Evolutionary conservation across 1,140 invertebrate species (phyloP), one percentile per base, ranked within the genome.

Genomic region (Stenopsyche tienmushanensis): DNA sequence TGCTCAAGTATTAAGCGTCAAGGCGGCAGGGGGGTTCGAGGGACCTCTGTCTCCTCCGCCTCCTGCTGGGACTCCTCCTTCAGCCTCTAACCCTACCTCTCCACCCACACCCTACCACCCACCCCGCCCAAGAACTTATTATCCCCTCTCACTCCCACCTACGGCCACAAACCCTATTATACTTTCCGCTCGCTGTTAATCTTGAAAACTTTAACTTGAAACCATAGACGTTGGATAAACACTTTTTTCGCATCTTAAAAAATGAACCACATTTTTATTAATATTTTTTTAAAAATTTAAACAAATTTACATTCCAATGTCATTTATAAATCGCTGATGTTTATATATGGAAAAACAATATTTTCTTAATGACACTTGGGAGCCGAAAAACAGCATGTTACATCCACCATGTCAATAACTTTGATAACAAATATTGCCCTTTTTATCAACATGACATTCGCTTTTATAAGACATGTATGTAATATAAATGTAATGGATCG

Each of bases 111-210:
- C 39, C 23, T 13, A 26, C 17, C 54, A 25, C 49, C 54, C 44
- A 44, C 50, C 45, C 60, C 60, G 47, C 66, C 57, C 60, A 25
- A 60, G 57, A 60, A 60, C 66, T 69, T 65, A 59, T 69, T 59
- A 69, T 53, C 63, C 63, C 39, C 52, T 34, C 41, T 65, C 63
- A 42, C 45, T 49, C 42, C 58, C 52, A 23, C 53, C 42, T 53
- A 41, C 45, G 45, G 50, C 67, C 67, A 29, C 67, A 69, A 65
- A 69, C 63, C 59, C 67, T 64, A 69, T 69, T 69, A 69, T 69
- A 66, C 67, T 66, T 69, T 66, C 64, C 64, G 63, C 63, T 65
- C 52, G 64, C 59, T 69, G 67, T 69, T 69, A 69, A 69, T 69
- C 67, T 69, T 63, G 63, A 63, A 66, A 69, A 65, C 67, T 66